Conservation (phyloP, 1,140 invertebrate species). For the Drosophila novamexicana region DNA sequence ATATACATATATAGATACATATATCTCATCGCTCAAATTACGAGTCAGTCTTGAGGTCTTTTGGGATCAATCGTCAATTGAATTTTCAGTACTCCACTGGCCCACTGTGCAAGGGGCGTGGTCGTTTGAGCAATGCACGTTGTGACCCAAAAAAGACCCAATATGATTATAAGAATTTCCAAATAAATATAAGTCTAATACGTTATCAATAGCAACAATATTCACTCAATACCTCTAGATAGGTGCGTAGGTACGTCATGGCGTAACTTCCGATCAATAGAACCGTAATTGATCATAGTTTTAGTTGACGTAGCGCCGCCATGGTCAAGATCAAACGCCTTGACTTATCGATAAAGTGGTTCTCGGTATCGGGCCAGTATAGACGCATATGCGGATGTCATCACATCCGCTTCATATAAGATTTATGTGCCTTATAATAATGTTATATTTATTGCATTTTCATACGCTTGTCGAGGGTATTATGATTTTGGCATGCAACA, state of each 20-base stretch:
- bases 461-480: background rate
- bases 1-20: background rate
- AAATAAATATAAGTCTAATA: constrained; percentile 15
- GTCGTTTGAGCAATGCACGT: background rate
- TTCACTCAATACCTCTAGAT: background rate
- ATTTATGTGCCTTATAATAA: constrained; percentile 11
- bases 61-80: constrained; percentile 69
- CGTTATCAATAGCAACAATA: constrained; percentile 21
- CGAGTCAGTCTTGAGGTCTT: constrained; percentile 53
- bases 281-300: background rate
- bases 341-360: constrained; percentile 18
- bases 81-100: constrained; percentile 36
- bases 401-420: constrained; percentile 31
- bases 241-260: background rate
- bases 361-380: constrained; percentile 5
- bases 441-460: background rate
- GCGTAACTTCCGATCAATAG: constrained; percentile 33
- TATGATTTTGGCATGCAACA: no score
- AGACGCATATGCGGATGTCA: constrained; percentile 22
- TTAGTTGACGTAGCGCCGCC: background rate
- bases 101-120: background rate
- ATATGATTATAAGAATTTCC: constrained; percentile 22
- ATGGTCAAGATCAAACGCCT: constrained; percentile 47
- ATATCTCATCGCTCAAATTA: constrained; percentile 18
- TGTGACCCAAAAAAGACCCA: constrained; percentile 28